Conservation (phyloP, 2,113 vertebrate genomes). For the Rallus limicola region DNA sequence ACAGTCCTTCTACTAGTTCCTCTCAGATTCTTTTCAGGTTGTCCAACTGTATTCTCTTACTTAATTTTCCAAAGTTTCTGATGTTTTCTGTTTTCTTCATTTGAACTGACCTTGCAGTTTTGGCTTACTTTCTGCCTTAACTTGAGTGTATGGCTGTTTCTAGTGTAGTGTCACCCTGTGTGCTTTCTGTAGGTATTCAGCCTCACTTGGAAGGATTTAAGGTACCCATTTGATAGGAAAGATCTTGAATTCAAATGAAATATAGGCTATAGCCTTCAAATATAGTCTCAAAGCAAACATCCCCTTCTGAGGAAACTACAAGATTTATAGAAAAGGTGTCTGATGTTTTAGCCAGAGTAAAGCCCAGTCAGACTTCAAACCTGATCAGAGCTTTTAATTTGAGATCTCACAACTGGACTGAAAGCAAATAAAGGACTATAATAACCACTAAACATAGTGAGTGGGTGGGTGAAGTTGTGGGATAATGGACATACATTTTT, state of each 20-base stretch:
- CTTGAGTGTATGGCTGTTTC: neutral
- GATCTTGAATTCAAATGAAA: neutral
- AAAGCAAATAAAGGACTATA: neutral
- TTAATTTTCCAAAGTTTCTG: neutral
- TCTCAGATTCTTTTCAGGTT: neutral
- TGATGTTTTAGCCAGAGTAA: neutral
- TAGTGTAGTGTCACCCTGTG: neutral
- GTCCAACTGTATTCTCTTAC: neutral
- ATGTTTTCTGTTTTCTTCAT: neutral
- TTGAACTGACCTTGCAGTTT: neutral
- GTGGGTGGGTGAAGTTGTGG: neutral
- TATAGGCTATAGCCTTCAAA: neutral
- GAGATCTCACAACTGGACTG: neutral
- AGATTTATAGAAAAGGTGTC: neutral
- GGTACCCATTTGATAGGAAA: neutral
- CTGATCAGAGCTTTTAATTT: neutral
- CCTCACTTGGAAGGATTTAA: neutral
- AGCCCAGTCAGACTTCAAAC: neutral
- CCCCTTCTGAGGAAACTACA: neutral
- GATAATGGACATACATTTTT: neutral
- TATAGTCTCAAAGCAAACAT: neutral
- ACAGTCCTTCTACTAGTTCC: neutral
- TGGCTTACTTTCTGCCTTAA: neutral
- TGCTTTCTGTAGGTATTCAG: neutral
- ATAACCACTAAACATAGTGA: neutral